phyloP scores from a whole-genome alignment of 2,113 vertebrate genomes.

The Eptesicus fuscus region DNA sequence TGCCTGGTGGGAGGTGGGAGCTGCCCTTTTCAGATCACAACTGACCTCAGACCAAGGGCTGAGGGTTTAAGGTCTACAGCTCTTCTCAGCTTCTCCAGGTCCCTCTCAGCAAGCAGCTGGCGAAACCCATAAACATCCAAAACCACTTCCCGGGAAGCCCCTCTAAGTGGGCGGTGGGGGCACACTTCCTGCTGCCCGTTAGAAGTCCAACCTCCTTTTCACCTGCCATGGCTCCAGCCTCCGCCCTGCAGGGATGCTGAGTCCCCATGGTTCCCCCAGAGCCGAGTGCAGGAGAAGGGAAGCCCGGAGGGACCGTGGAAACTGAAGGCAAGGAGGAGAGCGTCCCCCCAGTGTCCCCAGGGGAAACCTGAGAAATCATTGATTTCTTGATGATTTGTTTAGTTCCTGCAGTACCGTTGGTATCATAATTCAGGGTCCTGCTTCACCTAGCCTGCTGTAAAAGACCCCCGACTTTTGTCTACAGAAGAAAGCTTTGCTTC shows the following conservation, averaged over 20 bases:
- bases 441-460: rapidly evolving
- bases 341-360: rapidly evolving
- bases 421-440: neutral
- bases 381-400: neutral
- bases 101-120: neutral
- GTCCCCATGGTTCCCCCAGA: neutral
- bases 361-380: neutral
- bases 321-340: neutral
- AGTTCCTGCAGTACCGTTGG: rapidly evolving
- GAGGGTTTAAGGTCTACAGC: neutral
- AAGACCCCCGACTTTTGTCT: neutral
- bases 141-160: neutral
- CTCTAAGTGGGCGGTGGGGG: rapidly evolving
- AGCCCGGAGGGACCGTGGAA: neutral
- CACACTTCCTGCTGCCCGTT: too few relatives aligned
- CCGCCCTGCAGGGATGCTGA: neutral
- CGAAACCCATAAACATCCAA: neutral
- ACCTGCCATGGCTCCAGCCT: neutral
- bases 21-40: neutral
- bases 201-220: too few relatives aligned
- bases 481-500: neutral
- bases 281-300: too few relatives aligned
- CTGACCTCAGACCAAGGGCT: neutral
- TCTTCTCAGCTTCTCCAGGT: neutral
- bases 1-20: neutral